Base-by-base conservation (phyloP, 2,113 vertebrate species). In the Oplegnathus fasciatus region DNA sequence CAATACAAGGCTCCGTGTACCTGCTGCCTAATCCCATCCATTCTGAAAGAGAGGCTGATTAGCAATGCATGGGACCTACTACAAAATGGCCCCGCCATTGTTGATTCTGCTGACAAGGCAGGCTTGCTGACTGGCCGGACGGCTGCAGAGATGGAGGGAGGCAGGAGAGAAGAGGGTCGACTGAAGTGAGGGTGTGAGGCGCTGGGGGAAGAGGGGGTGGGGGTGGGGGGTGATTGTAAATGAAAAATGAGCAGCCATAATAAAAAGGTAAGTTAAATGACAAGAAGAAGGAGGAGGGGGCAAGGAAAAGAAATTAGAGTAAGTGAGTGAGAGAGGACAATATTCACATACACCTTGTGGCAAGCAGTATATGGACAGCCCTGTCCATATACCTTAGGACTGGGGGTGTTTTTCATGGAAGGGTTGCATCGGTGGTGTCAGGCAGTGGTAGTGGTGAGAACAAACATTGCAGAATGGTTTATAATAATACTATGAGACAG, bases 81-180 rank as follows among this genome's bases (percentile, higher is more conserved):
- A 72, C 80, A 58, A 74, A 87, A 89, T 52, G 72, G 65, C 75
- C 73, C 40, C 14, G 1, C 83, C 67, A 83, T 84, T 91, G 91
- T 90, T 78, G 75, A 72, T 91, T 90, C 88, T 93, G 93, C 93
- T 94, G 93, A 94, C 79, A 3, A 34, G 65, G 90, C 88, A 78
- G 52, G 78, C 71, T 67, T 17, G 24, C 61, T 70, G 32, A 55
- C 80, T 64, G 72, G 48, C 58, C 6, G 55, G 61, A 37, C 10
- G 22, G 80, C 81, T 86, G 75, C 58, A 57, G 81, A 75, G 42
- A 69, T 60, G 80, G 44, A 69, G 34, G 55, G 44, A 50, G 69
- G 28, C 6, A 26, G 71, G 62, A 44, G 52, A 5, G 42, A 83
- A 48, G 78, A 72, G 58, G 14, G 55, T 80, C 75, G 61, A 72